Conservation (phyloP, 2,888 invertebrate genomes). For the Cancer borealis region DNA sequence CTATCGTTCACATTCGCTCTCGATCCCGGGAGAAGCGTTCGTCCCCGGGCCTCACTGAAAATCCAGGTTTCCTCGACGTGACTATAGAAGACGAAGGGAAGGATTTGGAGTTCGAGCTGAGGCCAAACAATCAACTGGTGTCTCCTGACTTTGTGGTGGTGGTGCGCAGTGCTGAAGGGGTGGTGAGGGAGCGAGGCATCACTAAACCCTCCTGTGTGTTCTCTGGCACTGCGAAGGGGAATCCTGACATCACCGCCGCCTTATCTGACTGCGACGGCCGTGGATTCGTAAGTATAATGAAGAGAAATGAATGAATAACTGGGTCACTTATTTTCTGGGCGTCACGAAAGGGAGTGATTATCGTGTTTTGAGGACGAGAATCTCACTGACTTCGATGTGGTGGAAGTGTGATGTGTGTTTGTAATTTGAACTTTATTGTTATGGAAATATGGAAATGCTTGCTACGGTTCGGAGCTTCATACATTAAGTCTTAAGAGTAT, state of each 20-base stretch:
- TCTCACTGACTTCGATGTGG: too few relatives aligned
- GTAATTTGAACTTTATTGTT: neutral
- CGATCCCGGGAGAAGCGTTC: conserved; percentile 65
- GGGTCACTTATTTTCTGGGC: neutral
- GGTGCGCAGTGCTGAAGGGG: conserved; percentile 63
- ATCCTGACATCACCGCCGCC: conserved; percentile 66
- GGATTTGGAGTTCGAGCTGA: conserved; percentile 70
- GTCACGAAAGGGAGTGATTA: neutral
- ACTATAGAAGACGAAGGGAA: conserved; percentile 66
- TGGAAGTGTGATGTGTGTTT: neutral
- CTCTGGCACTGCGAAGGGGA: conserved; percentile 63
- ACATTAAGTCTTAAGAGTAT: neutral
- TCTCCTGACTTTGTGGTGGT: conserved; percentile 70
- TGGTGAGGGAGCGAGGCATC: conserved; percentile 47
- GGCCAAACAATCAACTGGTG: conserved; percentile 69
- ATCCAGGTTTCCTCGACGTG: conserved; percentile 70
- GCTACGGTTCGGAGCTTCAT: neutral
- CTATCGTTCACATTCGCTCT: conserved; percentile 59
- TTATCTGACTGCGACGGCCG: conserved; percentile 74
- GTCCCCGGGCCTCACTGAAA: conserved; percentile 56
- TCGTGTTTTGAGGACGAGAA: too few relatives aligned
- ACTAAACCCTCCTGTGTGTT: conserved; percentile 50
- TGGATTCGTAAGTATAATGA: conserved; percentile 74
- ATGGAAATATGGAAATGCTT: too few relatives aligned
- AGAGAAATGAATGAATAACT: neutral